phyloP scores from a whole-genome alignment of 2,888 invertebrate species.

The Euproctis similis region DNA sequence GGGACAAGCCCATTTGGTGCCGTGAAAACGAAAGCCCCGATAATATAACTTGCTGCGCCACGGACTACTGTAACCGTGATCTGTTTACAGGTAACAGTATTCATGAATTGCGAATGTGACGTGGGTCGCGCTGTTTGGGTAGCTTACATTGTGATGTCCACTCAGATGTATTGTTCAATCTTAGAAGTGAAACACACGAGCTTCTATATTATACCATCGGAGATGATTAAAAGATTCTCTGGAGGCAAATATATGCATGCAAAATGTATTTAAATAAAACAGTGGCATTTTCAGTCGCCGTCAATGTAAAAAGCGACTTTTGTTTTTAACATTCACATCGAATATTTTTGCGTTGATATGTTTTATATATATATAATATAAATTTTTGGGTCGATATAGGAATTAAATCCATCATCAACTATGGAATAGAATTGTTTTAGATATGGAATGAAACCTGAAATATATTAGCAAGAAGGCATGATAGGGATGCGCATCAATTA shows the following conservation, averaged over 20 bases:
- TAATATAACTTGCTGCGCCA: constrained; percentile 78
- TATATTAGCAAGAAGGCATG: constrained; percentile 33
- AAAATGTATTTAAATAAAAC: no score
- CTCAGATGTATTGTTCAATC: constrained; percentile 36
- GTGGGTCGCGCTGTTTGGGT: constrained; percentile 42
- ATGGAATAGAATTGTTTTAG: constrained; percentile 6
- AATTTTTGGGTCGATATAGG: neutral
- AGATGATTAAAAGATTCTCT: constrained; percentile 10
- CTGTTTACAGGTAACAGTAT: constrained; percentile 58
- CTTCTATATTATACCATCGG: constrained; percentile 19
- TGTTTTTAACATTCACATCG: constrained; percentile 11
- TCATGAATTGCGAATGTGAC: constrained; percentile 41
- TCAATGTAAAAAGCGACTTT: constrained; percentile 11
- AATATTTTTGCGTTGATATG: constrained; percentile 3
- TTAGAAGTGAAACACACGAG: constrained; percentile 18
- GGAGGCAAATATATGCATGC: constrained; percentile 32
- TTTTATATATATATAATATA: no score
- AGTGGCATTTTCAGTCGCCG: constrained; percentile 7
- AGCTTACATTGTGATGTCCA: constrained; percentile 65
- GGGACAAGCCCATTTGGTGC: constrained; percentile 78
- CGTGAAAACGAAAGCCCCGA: constrained; percentile 56
- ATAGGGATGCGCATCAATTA: constrained; percentile 19
- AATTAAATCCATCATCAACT: neutral
- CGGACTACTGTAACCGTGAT: constrained; percentile 82
- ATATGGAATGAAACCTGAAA: constrained; percentile 12